Evolutionary conservation across 2,888 invertebrate genomes (phyloP).

Genomic region (Hesperia comma): DNA sequence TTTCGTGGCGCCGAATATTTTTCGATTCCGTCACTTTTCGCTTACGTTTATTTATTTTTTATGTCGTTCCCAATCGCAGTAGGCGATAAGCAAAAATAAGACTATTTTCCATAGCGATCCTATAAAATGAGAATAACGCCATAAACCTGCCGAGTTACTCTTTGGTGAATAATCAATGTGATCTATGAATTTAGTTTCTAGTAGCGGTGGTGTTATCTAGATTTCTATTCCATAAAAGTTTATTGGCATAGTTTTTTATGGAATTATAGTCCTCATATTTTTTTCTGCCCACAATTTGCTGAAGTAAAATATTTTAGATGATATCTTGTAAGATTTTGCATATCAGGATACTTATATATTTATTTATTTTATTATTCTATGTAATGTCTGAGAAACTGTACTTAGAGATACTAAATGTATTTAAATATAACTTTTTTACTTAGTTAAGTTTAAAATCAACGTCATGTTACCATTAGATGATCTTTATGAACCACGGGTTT

Average conservation of each 20-base stretch:
- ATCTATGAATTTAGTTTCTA: constrained; percentile 12
- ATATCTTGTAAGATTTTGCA: too few relatives aligned
- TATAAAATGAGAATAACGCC: constrained; percentile 19
- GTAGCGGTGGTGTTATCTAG: neutral
- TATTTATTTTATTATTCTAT: too few relatives aligned
- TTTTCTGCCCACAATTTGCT: neutral
- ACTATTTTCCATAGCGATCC: constrained; percentile 23
- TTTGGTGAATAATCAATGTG: constrained; percentile 10
- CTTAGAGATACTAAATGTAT: too few relatives aligned
- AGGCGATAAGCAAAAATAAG: constrained; percentile 24
- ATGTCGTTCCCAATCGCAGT: constrained; percentile 30
- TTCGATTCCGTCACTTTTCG: constrained; percentile 43
- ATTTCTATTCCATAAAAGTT: neutral
- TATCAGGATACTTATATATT: too few relatives aligned
- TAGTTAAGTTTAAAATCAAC: too few relatives aligned
- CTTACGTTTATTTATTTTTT: constrained; percentile 46
- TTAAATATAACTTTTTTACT: too few relatives aligned
- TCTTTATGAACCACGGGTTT: too few relatives aligned
- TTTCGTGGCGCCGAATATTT: constrained; percentile 47
- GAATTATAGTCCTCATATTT: neutral
- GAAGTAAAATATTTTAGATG: too few relatives aligned
- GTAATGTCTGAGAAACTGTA: too few relatives aligned
- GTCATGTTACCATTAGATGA: too few relatives aligned
- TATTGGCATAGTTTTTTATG: constrained; percentile 10
- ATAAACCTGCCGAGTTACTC: constrained; percentile 16